Evolutionary conservation across 2,113 vertebrate species (phyloP).

Genomic region (Archocentrus centrarchus): DNA sequence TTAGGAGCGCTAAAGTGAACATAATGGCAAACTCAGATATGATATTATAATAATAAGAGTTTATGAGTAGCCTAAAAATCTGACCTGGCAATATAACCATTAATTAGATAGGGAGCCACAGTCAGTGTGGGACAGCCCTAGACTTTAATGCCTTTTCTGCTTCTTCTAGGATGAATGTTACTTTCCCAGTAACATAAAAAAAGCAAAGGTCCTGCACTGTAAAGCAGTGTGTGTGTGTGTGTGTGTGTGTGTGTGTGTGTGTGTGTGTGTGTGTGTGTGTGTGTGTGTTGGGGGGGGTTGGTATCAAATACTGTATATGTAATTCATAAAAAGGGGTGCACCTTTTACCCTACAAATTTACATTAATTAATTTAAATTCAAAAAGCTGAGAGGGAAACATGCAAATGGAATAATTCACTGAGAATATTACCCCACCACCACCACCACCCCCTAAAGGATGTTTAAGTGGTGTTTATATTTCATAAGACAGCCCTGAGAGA

Average conservation of each 20-base stretch:
- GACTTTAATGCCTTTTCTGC: too few relatives aligned
- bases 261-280: too few relatives aligned
- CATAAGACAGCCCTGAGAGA: slow-evolving; percentile 3
- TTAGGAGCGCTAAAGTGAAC: background rate
- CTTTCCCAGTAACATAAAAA: too few relatives aligned
- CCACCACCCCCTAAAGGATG: background rate
- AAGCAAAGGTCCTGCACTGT: too few relatives aligned
- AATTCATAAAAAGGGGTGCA: background rate
- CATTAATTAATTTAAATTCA: background rate
- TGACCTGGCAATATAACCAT: background rate
- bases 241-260: too few relatives aligned
- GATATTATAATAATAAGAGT: background rate
- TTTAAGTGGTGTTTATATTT: slow-evolving; percentile 33
- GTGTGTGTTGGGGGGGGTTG: too few relatives aligned
- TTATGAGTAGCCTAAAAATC: background rate
- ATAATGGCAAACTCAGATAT: background rate
- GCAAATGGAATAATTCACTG: background rate
- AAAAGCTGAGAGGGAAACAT: background rate
- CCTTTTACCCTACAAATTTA: background rate
- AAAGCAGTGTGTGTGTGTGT: too few relatives aligned
- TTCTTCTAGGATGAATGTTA: too few relatives aligned
- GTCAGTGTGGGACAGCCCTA: background rate
- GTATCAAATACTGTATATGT: too few relatives aligned
- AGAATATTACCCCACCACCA: background rate
- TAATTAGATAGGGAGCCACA: background rate